Percentiles rank a stretch among this genome's conserved stretches.
Evolutionary conservation across 2,113 vertebrate genomes (phyloP).

Genomic region (Thamnophis sirtalis): DNA sequence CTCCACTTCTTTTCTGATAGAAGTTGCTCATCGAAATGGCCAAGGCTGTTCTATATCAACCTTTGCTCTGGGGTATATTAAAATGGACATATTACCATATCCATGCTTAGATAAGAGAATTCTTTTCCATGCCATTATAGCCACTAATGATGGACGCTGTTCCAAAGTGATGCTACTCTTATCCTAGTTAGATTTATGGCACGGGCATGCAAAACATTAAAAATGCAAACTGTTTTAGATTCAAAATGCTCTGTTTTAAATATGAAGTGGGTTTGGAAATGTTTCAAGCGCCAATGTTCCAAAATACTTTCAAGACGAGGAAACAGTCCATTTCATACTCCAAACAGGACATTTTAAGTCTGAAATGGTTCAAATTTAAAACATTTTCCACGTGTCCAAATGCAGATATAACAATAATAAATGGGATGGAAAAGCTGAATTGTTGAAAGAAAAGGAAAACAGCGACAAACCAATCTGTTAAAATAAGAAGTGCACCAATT

Average conservation of each 20-base stretch:
- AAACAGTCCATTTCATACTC: background rate
- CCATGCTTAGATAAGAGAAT: background rate
- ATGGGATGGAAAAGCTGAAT: constrained; percentile 11
- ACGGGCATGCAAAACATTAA: background rate
- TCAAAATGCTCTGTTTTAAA: background rate
- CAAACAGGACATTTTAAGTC: background rate
- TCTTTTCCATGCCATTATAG: background rate
- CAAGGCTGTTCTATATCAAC: background rate
- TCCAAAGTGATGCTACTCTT: constrained; percentile 38
- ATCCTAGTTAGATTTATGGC: constrained; percentile 11
- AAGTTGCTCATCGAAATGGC: background rate
- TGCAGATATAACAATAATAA: background rate
- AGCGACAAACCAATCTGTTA: background rate
- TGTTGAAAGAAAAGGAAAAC: background rate
- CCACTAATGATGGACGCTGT: constrained; percentile 20
- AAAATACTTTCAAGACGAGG: background rate
- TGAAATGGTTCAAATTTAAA: background rate
- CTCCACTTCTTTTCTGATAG: background rate
- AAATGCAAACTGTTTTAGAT: background rate
- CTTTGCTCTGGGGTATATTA: background rate
- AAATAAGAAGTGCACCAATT: background rate
- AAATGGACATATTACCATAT: background rate
- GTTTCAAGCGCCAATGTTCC: background rate
- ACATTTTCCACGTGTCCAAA: background rate
- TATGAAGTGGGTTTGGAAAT: background rate